Evolutionary conservation across 2,797 vertebrate genomes (phyloP), one percentile per base, ranked within the genome.

Genomic region (Hippocampus kuda): DNA sequence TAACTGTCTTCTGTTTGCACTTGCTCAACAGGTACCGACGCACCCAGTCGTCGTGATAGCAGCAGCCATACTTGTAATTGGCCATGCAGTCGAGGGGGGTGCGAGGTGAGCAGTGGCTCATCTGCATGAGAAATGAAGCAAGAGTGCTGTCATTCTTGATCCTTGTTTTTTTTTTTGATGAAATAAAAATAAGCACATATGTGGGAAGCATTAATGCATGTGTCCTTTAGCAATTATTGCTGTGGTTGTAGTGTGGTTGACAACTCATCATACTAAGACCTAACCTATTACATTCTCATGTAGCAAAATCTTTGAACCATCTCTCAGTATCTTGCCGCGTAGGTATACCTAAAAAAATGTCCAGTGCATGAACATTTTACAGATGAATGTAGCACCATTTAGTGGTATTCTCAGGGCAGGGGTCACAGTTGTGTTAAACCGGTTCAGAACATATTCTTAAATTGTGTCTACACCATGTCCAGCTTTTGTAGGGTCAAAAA

Each of bases 311-410:
- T 22, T 51, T 12, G 46, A 48, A 2, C 7, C 49, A 51, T 1
- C 6, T 22, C 20, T 51, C 49, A 22, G 49, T 22, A n/a, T n/a
- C 6, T 38, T 38, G 34, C 34, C 16, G 10, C 53, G 4, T 11
- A 56, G n/a, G n/a, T 56, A n/a, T 24, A 24, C 56, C 7, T 3
- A 38, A 60, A 38, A 3, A 20, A 34, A 34, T 60, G 27, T 57
- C 24, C 27, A 34, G 16, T 38, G 27, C 27, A 59, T 15, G 11
- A 59, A 15, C 22, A 24, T 56, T 56, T 56, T 24, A 10, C n/a
- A n/a, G 77, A 82, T 79, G 81, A 90, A 88, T 89, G 81, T 87
- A 86, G 85, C 87, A 89, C 75, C 83, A 77, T 86, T 90, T 88
- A 88, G 88, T 85, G 87, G 88, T 90, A 88, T 80, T 78, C 72